Conservation (phyloP, 1,140 invertebrate genomes). For the Arion vulgaris region DNA sequence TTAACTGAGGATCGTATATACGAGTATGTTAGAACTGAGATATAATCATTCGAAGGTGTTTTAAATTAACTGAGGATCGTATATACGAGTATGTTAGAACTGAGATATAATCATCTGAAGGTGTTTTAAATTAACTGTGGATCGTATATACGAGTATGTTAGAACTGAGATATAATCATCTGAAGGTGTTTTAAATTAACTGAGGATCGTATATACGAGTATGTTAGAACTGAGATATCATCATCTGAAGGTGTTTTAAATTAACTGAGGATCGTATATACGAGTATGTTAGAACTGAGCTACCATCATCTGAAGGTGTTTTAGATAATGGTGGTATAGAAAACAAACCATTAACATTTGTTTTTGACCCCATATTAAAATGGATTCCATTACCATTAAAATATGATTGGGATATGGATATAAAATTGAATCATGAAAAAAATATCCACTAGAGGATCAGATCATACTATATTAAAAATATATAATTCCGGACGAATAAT, state of each 20-base stretch:
- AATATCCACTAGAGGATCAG: neutral
- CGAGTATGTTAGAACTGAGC: neutral
- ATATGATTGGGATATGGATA: constrained; percentile 10
- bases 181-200: neutral
- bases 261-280: neutral
- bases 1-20: no score
- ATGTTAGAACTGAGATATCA: no score
- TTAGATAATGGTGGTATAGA: neutral
- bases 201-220: neutral
- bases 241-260: no score
- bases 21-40: no score
- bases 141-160: neutral
- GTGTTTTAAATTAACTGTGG: no score
- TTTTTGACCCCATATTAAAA: neutral
- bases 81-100: no score
- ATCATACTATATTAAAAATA: constrained; percentile 12
- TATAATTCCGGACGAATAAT: neutral
- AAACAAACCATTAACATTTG: neutral
- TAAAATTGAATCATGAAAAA: neutral
- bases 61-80: no score
- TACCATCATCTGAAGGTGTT: neutral
- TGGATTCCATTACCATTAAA: neutral
- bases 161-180: neutral
- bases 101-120: no score
- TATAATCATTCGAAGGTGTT: no score